A percentile compares a stretch with the other conserved stretches of the same genome.
Conservation (phyloP, 2,113 vertebrate species). For the Micronycteris hirsuta region DNA sequence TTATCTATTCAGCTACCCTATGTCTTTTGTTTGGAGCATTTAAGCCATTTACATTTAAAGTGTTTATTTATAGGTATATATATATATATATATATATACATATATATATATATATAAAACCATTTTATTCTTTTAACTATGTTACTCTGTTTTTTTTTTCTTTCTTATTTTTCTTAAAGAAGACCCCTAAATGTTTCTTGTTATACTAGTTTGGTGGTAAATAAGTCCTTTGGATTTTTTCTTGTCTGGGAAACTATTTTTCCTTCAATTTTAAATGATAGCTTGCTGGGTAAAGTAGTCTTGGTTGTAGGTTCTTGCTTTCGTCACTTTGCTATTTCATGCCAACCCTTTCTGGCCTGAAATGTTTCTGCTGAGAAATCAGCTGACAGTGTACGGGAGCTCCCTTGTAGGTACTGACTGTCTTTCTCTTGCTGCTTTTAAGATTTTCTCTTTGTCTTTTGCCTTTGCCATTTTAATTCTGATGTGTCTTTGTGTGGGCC, state of each 20-base stretch:
- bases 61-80: neutral
- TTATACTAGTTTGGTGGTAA: neutral
- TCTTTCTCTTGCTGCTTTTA: neutral
- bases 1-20: neutral
- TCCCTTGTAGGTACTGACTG: neutral
- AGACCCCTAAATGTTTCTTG: neutral
- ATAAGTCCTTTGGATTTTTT: neutral
- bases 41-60: neutral
- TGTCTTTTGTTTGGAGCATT: neutral
- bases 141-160: neutral
- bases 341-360: neutral
- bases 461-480: neutral
- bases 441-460: neutral
- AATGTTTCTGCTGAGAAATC: neutral
- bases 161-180: neutral
- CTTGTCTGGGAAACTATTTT: neutral
- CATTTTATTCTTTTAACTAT: neutral
- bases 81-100: neutral
- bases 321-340: neutral
- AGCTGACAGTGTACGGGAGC: neutral
- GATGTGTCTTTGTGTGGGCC: neutral
- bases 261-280: neutral
- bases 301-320: neutral
- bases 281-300: neutral
- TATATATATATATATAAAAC: neutral